Evolutionary conservation across 2,113 vertebrate species (phyloP).

Genomic region (Lucifuga dentata): DNA sequence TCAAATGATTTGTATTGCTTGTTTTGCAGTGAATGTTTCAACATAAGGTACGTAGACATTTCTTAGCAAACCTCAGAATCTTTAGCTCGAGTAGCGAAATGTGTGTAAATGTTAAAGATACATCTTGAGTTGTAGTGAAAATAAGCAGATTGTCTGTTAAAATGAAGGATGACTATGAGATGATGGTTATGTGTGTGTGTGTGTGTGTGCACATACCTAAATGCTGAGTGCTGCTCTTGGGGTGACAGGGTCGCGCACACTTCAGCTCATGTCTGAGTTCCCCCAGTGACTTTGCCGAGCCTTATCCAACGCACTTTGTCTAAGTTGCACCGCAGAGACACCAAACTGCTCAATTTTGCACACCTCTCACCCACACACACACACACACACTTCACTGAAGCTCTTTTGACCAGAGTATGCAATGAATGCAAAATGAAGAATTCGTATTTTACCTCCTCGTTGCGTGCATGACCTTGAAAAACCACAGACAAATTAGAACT

Average conservation of each 20-base stretch:
- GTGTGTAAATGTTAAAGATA: conserved; percentile 28
- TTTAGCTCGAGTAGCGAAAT: conserved; percentile 55
- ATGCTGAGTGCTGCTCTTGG: conserved; percentile 46
- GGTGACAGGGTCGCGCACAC: conserved; percentile 32
- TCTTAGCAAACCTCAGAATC: conserved; percentile 40
- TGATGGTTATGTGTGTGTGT: background rate
- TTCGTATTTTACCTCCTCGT: conserved; percentile 41
- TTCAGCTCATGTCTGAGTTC: conserved; percentile 27
- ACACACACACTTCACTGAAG: conserved; percentile 38
- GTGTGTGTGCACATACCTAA: background rate
- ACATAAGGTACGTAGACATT: conserved; percentile 37
- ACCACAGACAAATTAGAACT: conserved; percentile 13
- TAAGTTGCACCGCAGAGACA: conserved; percentile 44
- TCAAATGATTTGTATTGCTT: conserved; percentile 18
- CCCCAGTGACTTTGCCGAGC: conserved; percentile 50
- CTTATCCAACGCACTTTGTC: conserved; percentile 63
- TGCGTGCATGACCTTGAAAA: conserved; percentile 6
- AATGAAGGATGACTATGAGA: conserved; percentile 50
- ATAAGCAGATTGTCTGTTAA: conserved; percentile 39
- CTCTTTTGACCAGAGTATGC: conserved; percentile 47
- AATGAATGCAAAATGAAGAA: conserved; percentile 32
- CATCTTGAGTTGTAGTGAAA: conserved; percentile 19
- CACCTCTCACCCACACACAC: too few species aligned
- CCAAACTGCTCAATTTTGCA: conserved; percentile 27
- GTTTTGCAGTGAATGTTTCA: conserved; percentile 32